phyloP scores from a whole-genome alignment of 2,888 invertebrate genomes.

The Pimpla rufipes region DNA sequence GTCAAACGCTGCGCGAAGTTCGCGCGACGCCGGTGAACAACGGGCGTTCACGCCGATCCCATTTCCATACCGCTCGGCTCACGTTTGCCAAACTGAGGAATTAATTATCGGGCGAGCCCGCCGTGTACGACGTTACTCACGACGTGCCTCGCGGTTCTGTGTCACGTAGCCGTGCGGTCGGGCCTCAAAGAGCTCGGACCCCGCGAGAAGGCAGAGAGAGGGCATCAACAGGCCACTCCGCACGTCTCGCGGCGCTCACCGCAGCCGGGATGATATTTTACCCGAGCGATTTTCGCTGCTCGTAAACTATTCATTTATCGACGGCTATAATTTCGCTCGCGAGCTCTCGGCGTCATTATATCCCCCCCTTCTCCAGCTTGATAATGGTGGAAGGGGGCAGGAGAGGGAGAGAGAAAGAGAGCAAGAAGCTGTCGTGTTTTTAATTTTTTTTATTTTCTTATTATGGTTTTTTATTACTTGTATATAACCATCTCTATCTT shows the following conservation, averaged over 20 bases:
- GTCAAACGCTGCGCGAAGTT: conserved; percentile 22
- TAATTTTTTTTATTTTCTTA: conserved; percentile 46
- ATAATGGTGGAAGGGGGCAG: conserved; percentile 11
- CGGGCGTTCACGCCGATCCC: conserved; percentile 47
- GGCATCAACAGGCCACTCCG: conserved; percentile 63
- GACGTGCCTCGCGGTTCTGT: conserved; percentile 31
- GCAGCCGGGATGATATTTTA: conserved; percentile 81
- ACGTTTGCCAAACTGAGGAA: conserved; percentile 55
- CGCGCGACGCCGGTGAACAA: conserved; percentile 39
- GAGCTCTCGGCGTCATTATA: conserved; percentile 83
- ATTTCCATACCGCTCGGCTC: conserved; percentile 35
- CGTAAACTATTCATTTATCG: conserved; percentile 85
- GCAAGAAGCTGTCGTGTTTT: conserved; percentile 10
- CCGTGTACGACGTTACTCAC: conserved; percentile 49
- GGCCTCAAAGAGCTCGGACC: conserved; percentile 49
- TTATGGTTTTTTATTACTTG: conserved; percentile 40
- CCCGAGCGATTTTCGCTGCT: conserved; percentile 84
- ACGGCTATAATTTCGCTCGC: conserved; percentile 84
- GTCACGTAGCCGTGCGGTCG: conserved; percentile 67
- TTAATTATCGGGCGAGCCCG: conserved; percentile 60
- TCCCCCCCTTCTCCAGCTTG: conserved; percentile 73
- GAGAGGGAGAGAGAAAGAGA: conserved; percentile 19
- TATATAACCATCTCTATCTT: conserved; percentile 49
- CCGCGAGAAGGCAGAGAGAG: conserved; percentile 37
- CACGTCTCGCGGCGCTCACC: conserved; percentile 72